These are phyloP conservation scores for Rhopalosiphum nymphaeae DNA, from an alignment of 2,888 invertebrate species.

Conservation along the genomic window DNA sequence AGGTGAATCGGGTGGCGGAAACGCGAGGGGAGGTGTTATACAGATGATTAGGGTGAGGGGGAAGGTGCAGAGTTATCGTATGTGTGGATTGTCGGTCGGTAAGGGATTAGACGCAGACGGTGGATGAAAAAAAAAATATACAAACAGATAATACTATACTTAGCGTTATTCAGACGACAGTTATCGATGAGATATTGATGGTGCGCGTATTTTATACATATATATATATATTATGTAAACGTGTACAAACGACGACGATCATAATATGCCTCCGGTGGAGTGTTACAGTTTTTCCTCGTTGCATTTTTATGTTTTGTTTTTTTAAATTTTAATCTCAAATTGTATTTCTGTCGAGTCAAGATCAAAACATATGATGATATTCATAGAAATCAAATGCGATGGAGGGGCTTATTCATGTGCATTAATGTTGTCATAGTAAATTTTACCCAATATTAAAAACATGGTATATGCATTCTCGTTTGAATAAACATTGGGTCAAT, in stretches of 20 bases:
- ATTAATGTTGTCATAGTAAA: background rate
- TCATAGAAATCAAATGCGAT: background rate
- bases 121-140: background rate
- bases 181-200: conserved; percentile 10
- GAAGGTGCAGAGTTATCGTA: background rate
- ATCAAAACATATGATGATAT: background rate
- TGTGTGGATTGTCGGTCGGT: background rate
- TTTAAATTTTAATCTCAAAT: background rate
- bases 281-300: background rate
- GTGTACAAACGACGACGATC: background rate
- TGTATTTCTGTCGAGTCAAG: background rate
- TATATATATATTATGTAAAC: background rate
- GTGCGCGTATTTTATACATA: background rate
- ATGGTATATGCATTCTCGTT: background rate
- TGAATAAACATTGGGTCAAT: background rate
- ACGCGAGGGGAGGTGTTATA: background rate
- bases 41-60: background rate
- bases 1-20: background rate
- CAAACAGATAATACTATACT: background rate
- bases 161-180: background rate
- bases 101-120: background rate
- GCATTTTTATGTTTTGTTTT: background rate
- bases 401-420: background rate
- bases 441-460: background rate
- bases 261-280: no score